phyloP scores from a whole-genome alignment of 2,888 invertebrate genomes.

The Gordius sp. region DNA sequence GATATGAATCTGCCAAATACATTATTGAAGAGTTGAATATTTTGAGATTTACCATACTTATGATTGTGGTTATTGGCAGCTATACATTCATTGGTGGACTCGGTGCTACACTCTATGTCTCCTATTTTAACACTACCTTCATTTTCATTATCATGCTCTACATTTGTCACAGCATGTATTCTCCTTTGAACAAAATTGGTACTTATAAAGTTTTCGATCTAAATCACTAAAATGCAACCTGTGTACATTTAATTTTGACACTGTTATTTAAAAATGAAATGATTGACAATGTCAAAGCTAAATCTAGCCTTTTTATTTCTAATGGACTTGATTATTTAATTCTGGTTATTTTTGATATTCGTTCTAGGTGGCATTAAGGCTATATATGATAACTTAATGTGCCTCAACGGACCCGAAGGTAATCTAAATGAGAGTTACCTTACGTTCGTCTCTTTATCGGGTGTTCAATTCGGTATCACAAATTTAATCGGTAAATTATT shows the following conservation, averaged over 20 bases:
- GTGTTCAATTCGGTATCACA: constrained; percentile 26
- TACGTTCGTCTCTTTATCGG: constrained; percentile 24
- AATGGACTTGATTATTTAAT: too few relatives aligned
- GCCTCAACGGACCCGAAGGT: constrained; percentile 25
- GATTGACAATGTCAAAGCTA: too few relatives aligned
- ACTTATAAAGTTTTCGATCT: too few relatives aligned
- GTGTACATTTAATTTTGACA: too few relatives aligned
- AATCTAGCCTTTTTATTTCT: too few relatives aligned
- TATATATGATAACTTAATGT: constrained; percentile 24
- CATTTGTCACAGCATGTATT: constrained; percentile 20
- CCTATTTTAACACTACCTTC: constrained; percentile 27
- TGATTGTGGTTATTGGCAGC: constrained; percentile 26
- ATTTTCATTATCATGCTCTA: constrained; percentile 25
- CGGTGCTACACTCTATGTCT: constrained; percentile 27
- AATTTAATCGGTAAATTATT: constrained; percentile 21
- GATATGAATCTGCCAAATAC: constrained; percentile 24
- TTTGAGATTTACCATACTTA: constrained; percentile 25
- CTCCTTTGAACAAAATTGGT: too few relatives aligned
- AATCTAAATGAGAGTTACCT: constrained; percentile 25
- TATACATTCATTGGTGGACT: constrained; percentile 27
- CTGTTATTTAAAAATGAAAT: too few relatives aligned
- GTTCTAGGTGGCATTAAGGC: constrained; percentile 23
- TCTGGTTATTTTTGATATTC: constrained; percentile 20
- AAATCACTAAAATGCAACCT: too few relatives aligned
- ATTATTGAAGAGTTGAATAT: constrained; percentile 25